Evolutionary conservation across 2,113 vertebrate species (phyloP), one percentile per base, ranked within the genome.

Genomic region (Mormoops blainvillei): DNA sequence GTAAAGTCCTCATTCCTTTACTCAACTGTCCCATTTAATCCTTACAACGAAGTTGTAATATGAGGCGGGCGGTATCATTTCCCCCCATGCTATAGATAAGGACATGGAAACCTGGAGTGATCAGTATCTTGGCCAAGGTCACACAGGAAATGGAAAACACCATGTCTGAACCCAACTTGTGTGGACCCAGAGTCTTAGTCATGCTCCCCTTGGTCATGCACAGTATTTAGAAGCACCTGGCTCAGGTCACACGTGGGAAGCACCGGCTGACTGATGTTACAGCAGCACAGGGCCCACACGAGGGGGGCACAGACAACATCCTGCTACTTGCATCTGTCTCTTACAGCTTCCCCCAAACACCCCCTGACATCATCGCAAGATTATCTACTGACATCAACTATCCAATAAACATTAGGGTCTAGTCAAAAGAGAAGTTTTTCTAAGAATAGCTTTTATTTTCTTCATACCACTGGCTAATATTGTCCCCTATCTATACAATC

Each of bases 391-490:
- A 91, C 80, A 33, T 13, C 91, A 81, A n/a, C 45, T 33, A 48
- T 33, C 48, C 94, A 92, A 4, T 56, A 77, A 87, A 67, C 85
- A 87, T 38, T 63, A 68, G 95, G 91, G 78, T 70, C 88, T 92
- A 89, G 96, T 96, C 91, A 92, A 89, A 93, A 85, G 36, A 77
- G 43, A 93, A 54, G 65, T 54, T 90, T 90, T 96, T 80, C 96
- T 92, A 97, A 97, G 92, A 97, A 96, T 96, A 97, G 88, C 82
- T 95, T 92, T 80, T 95, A 96, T 97, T 96, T 97, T 94, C 92
- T 93, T 74, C 86, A 87, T 20, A 58, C 67, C 94, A 96, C 88
- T 92, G 96, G 91, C 56, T 97, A 82, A 92, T 90, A 95, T 88
- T 78, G 89, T 89, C 77, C 78, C 81, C 73, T 93, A 89, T 94